phyloP scores from a whole-genome alignment of 2,797 vertebrate species.

The Schizopygopsis malacanthus region DNA sequence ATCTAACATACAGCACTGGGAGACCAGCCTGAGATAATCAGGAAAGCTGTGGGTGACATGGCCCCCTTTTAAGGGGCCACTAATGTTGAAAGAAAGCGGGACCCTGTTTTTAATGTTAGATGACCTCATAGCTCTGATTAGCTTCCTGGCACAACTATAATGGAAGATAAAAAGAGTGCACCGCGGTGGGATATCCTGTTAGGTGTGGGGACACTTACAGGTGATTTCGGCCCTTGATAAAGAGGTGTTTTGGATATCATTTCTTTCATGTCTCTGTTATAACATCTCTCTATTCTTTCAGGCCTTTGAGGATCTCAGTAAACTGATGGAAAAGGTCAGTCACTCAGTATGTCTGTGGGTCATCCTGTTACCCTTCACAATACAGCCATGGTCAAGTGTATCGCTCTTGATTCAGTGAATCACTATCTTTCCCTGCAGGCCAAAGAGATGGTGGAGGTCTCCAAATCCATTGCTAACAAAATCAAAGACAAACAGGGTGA shows the following conservation, averaged over 20 bases:
- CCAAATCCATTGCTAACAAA: slow-evolving; percentile 96
- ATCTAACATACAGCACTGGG: slow-evolving; percentile 4
- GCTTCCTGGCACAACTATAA: slow-evolving; percentile 83
- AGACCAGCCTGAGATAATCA: not conserved
- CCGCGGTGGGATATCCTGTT: slow-evolving; percentile 82
- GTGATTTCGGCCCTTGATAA: slow-evolving; percentile 1
- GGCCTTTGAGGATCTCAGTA: slow-evolving; percentile 99
- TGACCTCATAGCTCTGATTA: slow-evolving; percentile 55
- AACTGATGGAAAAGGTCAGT: slow-evolving; percentile 97
- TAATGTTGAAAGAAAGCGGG: not conserved
- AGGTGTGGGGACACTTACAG: slow-evolving; percentile 78
- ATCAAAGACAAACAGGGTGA: slow-evolving; percentile 99
- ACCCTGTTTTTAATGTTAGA: slow-evolving; percentile 31
- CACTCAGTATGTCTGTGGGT: not conserved
- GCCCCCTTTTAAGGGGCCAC: not conserved
- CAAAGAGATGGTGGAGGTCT: slow-evolving; percentile 99
- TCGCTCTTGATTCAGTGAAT: not conserved
- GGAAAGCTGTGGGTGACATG: not conserved
- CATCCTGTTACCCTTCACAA: not conserved
- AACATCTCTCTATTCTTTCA: slow-evolving; percentile 71
- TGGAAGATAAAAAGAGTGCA: slow-evolving; percentile 77
- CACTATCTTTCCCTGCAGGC: slow-evolving; percentile 78
- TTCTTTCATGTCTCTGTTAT: slow-evolving; percentile 26
- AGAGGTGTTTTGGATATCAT: not conserved
- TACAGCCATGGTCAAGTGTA: slow-evolving; percentile 1